Evolutionary conservation across 2,113 vertebrate species (phyloP).

Genomic region (Carlito syrichta): DNA sequence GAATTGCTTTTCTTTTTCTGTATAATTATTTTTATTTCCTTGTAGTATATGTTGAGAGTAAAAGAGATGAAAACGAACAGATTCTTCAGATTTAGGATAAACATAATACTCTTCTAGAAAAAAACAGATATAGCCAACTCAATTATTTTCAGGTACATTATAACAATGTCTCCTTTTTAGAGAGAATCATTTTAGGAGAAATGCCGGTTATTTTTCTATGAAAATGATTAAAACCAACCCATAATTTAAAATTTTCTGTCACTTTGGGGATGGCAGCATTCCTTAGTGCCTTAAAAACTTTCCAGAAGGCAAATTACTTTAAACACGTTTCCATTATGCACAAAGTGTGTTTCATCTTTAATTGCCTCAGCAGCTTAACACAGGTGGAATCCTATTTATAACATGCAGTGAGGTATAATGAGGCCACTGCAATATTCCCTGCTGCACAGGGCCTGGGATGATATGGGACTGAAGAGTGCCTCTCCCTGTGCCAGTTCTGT

Average conservation of each 20-base stretch:
- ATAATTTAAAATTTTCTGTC: slow-evolving; percentile 49
- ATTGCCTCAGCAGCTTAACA: neutral
- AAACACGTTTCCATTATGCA: neutral
- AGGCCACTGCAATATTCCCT: neutral
- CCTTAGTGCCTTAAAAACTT: slow-evolving; percentile 27
- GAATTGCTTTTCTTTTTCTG: neutral
- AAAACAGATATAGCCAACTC: neutral
- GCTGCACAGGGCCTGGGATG: neutral
- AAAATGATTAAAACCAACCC: slow-evolving; percentile 26
- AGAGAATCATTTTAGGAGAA: slow-evolving; percentile 47
- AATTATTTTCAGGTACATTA: slow-evolving; percentile 18
- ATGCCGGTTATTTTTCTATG: slow-evolving; percentile 1
- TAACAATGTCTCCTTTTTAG: neutral
- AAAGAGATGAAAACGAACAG: neutral
- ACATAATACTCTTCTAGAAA: neutral
- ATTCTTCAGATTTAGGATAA: slow-evolving; percentile 12
- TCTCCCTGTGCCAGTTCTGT: neutral
- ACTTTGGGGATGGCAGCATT: slow-evolving; percentile 45
- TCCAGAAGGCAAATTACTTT: slow-evolving; percentile 35
- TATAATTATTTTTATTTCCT: slow-evolving; percentile 7
- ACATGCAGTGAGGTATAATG: neutral
- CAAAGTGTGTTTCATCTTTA: slow-evolving; percentile 22
- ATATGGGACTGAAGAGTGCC: neutral
- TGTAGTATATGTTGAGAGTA: slow-evolving; percentile 24
- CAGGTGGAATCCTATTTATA: slow-evolving; percentile 9